Conservation (phyloP, 2,797 vertebrate genomes). For the Forpus xanthops region DNA sequence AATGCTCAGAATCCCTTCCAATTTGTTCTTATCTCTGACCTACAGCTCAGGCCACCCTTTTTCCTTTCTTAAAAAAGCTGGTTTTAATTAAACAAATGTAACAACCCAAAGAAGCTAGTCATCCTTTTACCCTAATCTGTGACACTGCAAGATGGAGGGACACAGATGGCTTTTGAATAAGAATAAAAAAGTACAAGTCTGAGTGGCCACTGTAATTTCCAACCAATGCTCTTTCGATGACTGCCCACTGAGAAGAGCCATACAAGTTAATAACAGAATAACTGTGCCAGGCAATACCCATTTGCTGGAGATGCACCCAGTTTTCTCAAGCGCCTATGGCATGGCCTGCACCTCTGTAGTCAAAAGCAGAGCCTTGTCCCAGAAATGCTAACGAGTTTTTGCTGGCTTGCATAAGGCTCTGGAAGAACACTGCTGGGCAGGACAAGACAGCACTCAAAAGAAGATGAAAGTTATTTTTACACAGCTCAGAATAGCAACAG, state of each 20-base stretch:
- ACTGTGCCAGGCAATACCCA: not conserved
- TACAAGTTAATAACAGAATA: not conserved
- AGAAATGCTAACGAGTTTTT: not conserved
- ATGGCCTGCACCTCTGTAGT: not conserved
- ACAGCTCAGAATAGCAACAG: not conserved
- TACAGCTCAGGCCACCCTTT: not conserved
- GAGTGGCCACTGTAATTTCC: slow-evolving; percentile 4
- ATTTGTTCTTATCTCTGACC: not conserved
- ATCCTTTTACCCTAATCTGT: not conserved
- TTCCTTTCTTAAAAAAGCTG: not conserved
- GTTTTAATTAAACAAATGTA: not conserved
- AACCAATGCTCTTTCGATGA: not conserved
- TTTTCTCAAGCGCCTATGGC: slow-evolving; percentile 17
- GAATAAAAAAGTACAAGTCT: not conserved
- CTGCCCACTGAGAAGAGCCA: not conserved
- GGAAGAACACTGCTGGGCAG: slow-evolving; percentile 20
- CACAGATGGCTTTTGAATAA: not conserved
- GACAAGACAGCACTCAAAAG: not conserved
- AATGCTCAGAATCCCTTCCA: not conserved
- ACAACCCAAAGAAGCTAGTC: not conserved
- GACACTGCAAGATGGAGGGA: not conserved
- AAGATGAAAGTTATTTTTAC: slow-evolving; percentile 56
- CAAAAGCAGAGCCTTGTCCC: not conserved
- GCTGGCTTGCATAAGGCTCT: not conserved
- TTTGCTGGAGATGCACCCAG: not conserved